Percentiles rank a stretch among this genome's conserved stretches.
These are phyloP conservation scores for Psilopsiagon aurifrons DNA, from an alignment of 2,113 vertebrate species.

Conservation along the genomic window DNA sequence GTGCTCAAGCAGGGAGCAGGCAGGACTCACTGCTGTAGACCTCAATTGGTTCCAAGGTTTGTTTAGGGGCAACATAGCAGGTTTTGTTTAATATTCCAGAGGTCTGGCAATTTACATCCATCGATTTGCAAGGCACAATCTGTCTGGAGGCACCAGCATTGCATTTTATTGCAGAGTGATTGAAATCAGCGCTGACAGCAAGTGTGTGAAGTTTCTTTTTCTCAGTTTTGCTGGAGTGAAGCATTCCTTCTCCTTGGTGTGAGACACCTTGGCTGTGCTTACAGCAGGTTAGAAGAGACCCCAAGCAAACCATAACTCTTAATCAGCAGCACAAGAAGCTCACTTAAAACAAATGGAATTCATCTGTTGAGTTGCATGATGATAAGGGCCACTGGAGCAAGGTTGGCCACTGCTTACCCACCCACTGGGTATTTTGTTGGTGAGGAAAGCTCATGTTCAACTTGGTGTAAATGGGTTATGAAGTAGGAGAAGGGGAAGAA, in stretches of 20 bases:
- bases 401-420: neutral
- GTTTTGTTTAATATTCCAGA: neutral
- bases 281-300: neutral
- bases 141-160: neutral
- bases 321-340: neutral
- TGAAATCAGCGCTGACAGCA: neutral
- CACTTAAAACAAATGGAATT: neutral
- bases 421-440: neutral
- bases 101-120: constrained; percentile 72
- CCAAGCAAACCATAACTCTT: neutral
- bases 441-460: neutral
- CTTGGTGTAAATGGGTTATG: neutral
- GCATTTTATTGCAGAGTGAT: neutral
- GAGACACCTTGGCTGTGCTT: neutral
- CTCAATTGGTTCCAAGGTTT: neutral
- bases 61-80: neutral
- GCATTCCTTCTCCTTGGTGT: neutral
- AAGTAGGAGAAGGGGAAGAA: neutral
- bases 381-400: neutral
- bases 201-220: neutral
- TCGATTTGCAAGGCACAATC: constrained; percentile 60
- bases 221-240: neutral
- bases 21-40: neutral
- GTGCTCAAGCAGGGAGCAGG: neutral
- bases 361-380: neutral